Evolutionary conservation across 2,113 vertebrate genomes (phyloP).

Genomic region (Mesocricetus auratus): DNA sequence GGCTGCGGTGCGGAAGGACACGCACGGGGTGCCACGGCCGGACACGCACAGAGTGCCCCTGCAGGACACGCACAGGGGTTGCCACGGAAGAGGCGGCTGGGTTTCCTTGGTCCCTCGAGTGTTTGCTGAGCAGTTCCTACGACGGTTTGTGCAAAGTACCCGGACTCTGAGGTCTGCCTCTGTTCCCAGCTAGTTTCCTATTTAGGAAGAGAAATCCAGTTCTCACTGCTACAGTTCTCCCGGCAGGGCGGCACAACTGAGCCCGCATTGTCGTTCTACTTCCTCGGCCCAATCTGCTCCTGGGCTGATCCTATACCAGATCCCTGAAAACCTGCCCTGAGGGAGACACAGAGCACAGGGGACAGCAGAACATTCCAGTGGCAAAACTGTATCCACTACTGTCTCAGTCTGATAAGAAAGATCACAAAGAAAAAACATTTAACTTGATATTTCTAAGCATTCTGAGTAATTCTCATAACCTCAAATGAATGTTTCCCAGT

Average conservation of each 20-base stretch:
- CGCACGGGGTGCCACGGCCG: too few relatives aligned
- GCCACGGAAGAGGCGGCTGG: neutral
- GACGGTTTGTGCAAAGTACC: neutral
- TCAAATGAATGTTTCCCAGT: neutral
- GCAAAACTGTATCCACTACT: neutral
- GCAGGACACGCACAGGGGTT: neutral
- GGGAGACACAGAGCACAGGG: neutral
- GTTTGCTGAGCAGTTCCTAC: neutral
- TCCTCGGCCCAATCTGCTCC: neutral
- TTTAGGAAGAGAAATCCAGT: neutral
- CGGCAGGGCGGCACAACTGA: neutral
- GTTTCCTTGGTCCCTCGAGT: neutral
- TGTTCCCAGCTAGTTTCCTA: neutral
- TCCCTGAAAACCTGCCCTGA: neutral
- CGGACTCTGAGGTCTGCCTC: neutral
- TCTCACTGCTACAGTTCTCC: neutral
- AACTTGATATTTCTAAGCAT: neutral
- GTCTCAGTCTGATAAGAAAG: neutral
- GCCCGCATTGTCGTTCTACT: neutral
- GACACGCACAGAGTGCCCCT: too few relatives aligned
- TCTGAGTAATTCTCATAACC: neutral
- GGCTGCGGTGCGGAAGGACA: neutral
- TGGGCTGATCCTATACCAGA: neutral
- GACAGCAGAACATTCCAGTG: neutral
- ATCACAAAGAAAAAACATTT: neutral